Percentiles rank a stretch among this genome's conserved stretches.
Evolutionary conservation across 2,797 vertebrate genomes (phyloP).

Genomic region (Echiichthys vipera): DNA sequence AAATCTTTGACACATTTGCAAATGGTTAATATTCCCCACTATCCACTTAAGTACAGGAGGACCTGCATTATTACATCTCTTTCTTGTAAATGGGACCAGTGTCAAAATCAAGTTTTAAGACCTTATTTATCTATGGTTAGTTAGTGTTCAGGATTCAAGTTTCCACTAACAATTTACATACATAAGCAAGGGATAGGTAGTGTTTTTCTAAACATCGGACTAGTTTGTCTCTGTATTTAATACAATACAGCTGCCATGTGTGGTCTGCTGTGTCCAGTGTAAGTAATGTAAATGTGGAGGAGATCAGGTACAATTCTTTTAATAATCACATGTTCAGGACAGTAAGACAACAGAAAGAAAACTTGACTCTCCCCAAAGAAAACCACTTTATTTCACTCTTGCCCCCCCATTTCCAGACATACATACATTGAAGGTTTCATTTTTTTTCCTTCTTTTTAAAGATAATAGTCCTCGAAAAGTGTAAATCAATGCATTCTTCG

Average conservation of each 20-base stretch:
- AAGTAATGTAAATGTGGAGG: not conserved
- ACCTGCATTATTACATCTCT: not conserved
- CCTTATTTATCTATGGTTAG: too few relatives aligned
- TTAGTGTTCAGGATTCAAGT: not conserved
- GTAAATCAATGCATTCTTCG: conserved; percentile 72
- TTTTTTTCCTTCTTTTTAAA: too few relatives aligned
- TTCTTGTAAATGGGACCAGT: not conserved
- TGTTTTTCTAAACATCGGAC: not conserved
- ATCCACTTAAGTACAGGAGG: not conserved
- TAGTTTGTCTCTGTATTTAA: not conserved
- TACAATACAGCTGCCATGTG: not conserved
- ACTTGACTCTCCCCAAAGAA: conserved; percentile 38
- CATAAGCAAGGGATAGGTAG: too few relatives aligned
- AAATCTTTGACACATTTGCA: not conserved
- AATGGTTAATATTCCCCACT: not conserved
- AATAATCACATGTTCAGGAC: not conserved
- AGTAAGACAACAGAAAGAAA: not conserved
- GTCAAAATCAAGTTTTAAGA: not conserved
- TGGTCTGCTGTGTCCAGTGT: not conserved
- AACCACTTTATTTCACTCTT: conserved; percentile 70
- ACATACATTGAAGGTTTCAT: conserved; percentile 66
- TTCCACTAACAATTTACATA: not conserved
- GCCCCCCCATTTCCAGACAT: conserved; percentile 33
- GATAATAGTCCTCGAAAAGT: conserved; percentile 66
- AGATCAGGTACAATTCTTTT: not conserved